Evolutionary conservation across 2,113 vertebrate genomes (phyloP).

Genomic region (Centrocercus urophasianus): DNA sequence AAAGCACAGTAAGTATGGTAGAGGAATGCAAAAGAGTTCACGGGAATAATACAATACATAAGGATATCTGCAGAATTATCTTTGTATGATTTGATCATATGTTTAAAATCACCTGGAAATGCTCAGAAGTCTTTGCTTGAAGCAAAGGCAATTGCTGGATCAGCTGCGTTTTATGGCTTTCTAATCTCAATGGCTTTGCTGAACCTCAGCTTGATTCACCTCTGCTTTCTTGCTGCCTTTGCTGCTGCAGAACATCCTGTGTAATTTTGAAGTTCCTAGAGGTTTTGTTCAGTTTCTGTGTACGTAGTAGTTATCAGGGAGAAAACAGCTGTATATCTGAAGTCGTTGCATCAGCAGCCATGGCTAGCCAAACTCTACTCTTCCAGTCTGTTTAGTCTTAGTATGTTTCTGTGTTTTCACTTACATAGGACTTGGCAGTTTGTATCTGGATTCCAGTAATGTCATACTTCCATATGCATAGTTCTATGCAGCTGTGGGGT

Average conservation of each 20-base stretch:
- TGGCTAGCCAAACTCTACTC: not conserved
- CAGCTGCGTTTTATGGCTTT: not conserved
- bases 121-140: slow-evolving; percentile 6
- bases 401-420: not conserved
- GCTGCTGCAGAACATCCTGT: not conserved
- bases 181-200: not conserved
- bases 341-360: not conserved
- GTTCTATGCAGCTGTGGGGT: not conserved
- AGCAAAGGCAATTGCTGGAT: not conserved
- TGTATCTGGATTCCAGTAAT: not conserved
- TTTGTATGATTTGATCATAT: slow-evolving; percentile 5
- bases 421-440: not conserved
- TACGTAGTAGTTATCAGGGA: not conserved
- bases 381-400: not conserved
- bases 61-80: not conserved
- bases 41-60: not conserved
- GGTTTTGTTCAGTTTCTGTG: not conserved
- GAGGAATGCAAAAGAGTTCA: not conserved
- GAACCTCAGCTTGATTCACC: not conserved
- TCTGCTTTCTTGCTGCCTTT: not conserved
- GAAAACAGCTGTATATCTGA: not conserved
- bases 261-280: not conserved
- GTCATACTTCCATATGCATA: not conserved
- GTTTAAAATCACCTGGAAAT: slow-evolving; percentile 9
- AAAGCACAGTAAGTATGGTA: not conserved